Evolutionary conservation across 1,140 invertebrate genomes (phyloP).

Genomic region (Rhyacophila brunnea): DNA sequence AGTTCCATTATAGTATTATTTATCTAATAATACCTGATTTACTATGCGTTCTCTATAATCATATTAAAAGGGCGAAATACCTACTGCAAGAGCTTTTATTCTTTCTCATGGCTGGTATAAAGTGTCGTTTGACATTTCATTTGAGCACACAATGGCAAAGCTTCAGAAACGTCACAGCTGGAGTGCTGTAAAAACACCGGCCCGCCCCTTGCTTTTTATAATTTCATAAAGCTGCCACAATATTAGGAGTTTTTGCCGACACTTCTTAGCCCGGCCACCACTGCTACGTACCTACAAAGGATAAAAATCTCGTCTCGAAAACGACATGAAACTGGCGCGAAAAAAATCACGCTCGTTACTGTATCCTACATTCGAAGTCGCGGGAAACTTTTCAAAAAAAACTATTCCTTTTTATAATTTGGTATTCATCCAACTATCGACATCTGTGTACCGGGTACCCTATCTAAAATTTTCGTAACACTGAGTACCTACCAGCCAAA

Average conservation of each 20-base stretch:
- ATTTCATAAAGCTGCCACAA: constrained; percentile 33
- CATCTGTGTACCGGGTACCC: no score
- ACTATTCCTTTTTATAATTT: no score
- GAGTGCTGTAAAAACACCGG: constrained; percentile 25
- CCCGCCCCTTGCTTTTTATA: constrained; percentile 24
- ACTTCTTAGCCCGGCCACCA: constrained; percentile 9
- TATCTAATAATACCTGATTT: no score
- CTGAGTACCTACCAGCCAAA: no score
- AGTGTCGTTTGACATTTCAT: constrained; percentile 16
- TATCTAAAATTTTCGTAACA: no score
- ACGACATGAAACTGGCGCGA: constrained; percentile 11
- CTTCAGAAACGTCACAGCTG: constrained; percentile 20
- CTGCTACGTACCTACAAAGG: constrained; percentile 19
- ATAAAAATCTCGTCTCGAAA: constrained; percentile 11
- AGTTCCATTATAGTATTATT: no score
- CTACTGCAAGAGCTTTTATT: no score
- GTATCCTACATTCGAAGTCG: not conserved
- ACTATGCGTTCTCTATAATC: no score
- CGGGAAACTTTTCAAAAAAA: constrained; percentile 4
- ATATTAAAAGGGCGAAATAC: no score
- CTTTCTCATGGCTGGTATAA: not conserved
- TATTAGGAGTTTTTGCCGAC: constrained; percentile 28
- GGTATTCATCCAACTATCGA: no score
- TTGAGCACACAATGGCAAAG: constrained; percentile 10
- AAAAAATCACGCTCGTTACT: constrained; percentile 19